A percentile compares a stretch with the other conserved stretches of the same genome.
These are phyloP conservation scores for Chymomyza caudatula DNA, from an alignment of 2,888 invertebrate genomes.

Conservation along the genomic window DNA sequence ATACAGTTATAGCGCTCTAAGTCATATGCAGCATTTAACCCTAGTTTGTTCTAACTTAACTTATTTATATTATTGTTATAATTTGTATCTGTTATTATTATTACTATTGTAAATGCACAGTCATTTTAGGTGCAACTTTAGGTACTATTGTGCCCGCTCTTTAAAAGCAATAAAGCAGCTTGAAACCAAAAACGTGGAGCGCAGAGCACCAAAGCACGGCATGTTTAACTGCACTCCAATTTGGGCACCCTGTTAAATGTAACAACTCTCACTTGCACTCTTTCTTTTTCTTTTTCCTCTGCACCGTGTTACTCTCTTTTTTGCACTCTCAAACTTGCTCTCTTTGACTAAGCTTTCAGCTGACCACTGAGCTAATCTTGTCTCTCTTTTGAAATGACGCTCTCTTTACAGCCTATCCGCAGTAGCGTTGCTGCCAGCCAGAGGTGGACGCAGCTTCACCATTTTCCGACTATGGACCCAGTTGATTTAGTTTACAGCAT, in stretches of 20 bases:
- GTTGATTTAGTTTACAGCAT: slow-evolving; percentile 43
- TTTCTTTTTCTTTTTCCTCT: slow-evolving; percentile 32
- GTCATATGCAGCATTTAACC: slow-evolving; percentile 64
- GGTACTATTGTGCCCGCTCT: slow-evolving; percentile 14
- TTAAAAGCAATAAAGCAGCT: slow-evolving; percentile 49
- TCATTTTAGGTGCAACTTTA: slow-evolving; percentile 3
- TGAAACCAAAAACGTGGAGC: slow-evolving; percentile 8
- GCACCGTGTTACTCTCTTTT: neutral
- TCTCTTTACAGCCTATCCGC: slow-evolving; percentile 68
- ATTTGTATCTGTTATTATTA: neutral
- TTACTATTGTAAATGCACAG: slow-evolving; percentile 15
- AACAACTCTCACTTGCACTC: slow-evolving; percentile 46
- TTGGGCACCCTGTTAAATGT: neutral
- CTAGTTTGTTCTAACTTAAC: slow-evolving; percentile 43
- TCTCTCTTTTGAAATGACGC: slow-evolving; percentile 8
- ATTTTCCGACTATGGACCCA: slow-evolving; percentile 35
- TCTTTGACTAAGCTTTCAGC: neutral
- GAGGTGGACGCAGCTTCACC: slow-evolving; percentile 29
- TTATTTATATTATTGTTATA: slow-evolving; percentile 54
- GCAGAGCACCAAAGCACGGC: slow-evolving; percentile 42
- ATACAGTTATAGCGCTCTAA: slow-evolving; percentile 44
- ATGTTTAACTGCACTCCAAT: slow-evolving; percentile 27
- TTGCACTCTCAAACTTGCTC: neutral
- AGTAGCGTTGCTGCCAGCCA: slow-evolving; percentile 46
- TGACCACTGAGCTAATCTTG: neutral